phyloP scores from a whole-genome alignment of 2,797 vertebrate species.

The Coccyzus lansbergi region DNA sequence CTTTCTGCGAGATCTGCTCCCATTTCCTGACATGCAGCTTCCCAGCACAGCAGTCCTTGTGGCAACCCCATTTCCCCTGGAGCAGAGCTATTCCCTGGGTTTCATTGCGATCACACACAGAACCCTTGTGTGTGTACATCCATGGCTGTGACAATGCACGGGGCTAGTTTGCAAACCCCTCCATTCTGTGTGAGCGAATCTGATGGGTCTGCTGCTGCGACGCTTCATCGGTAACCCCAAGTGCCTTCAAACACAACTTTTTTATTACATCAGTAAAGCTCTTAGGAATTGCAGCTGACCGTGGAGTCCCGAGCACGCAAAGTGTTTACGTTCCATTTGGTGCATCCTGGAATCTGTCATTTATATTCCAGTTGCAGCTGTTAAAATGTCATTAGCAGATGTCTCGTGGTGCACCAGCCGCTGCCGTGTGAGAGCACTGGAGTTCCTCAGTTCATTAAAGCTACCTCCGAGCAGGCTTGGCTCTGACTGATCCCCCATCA shows the following conservation, averaged over 20 bases:
- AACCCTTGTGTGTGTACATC: background rate
- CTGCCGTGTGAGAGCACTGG: background rate
- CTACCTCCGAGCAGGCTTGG: background rate
- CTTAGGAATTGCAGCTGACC: background rate
- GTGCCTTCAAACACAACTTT: background rate
- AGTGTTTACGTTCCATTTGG: background rate
- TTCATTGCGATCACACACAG: background rate
- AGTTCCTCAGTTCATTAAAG: background rate
- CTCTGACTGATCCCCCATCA: background rate
- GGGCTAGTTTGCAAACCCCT: background rate
- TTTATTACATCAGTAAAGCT: background rate
- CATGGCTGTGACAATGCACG: rapidly evolving
- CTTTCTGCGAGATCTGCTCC: background rate
- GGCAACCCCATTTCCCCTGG: background rate
- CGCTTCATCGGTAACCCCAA: background rate
- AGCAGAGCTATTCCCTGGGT: background rate
- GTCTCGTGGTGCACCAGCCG: background rate
- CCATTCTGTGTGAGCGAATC: background rate
- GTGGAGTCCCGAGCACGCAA: rapidly evolving
- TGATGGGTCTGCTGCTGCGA: background rate
- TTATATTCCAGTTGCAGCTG: background rate
- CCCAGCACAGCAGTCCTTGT: background rate
- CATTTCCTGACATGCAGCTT: background rate
- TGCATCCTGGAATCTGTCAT: background rate
- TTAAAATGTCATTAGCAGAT: slow-evolving; percentile 13